Evolutionary conservation across 2,797 vertebrate genomes (phyloP).

Genomic region (Oreonectes daqikongensis): DNA sequence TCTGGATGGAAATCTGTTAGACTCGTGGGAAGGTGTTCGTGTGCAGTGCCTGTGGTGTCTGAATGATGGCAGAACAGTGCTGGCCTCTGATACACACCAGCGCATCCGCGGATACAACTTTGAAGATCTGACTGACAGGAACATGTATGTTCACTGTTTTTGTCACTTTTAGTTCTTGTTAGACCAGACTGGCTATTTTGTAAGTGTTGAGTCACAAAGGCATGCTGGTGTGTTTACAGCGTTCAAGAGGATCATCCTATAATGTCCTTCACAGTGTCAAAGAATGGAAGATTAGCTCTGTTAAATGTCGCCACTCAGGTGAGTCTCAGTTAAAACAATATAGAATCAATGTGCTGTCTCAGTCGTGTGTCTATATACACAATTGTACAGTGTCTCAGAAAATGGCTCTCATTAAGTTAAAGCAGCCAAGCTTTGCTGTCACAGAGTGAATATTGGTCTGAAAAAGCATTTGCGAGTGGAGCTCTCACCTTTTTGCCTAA

Average conservation of each 20-base stretch:
- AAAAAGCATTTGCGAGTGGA: no score
- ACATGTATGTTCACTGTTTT: constrained; percentile 82
- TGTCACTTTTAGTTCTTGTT: neutral
- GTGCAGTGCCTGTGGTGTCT: constrained; percentile 97
- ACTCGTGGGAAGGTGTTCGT: constrained; percentile 97
- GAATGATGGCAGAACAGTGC: constrained; percentile 88
- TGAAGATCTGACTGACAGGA: constrained; percentile 97
- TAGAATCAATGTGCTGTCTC: neutral
- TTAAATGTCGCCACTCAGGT: constrained; percentile 99
- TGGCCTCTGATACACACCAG: constrained; percentile 96
- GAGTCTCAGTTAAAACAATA: neutral
- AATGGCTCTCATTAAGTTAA: neutral
- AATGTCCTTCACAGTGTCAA: constrained; percentile 98
- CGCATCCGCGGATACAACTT: constrained; percentile 97
- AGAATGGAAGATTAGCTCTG: constrained; percentile 94
- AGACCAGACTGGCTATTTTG: neutral
- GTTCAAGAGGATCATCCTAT: constrained; percentile 98
- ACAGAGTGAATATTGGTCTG: no score
- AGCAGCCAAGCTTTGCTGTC: no score
- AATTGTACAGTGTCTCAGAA: neutral
- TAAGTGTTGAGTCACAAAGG: neutral
- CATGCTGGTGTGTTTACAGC: constrained; percentile 70
- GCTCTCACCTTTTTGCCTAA: no score
- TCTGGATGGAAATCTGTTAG: constrained; percentile 93
- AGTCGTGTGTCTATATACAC: neutral